phyloP scores from a whole-genome alignment of 2,888 invertebrate genomes.

The Phymatocera aterrima region DNA sequence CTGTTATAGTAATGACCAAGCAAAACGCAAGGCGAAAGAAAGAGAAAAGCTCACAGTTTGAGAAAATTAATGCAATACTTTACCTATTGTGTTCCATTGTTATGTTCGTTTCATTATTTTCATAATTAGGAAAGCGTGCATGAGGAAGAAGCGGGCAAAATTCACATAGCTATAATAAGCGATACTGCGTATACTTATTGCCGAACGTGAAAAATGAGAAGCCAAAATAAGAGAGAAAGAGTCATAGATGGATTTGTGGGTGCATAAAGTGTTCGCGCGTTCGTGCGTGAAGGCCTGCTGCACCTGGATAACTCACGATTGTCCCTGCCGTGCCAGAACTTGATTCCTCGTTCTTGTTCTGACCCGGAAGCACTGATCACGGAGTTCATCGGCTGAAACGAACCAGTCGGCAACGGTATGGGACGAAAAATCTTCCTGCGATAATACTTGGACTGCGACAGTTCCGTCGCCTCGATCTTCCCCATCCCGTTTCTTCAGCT shows the following conservation, averaged over 20 bases:
- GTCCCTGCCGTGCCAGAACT: conserved; percentile 50
- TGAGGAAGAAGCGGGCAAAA: too few relatives aligned
- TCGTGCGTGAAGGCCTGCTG: conserved; percentile 18
- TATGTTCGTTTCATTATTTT: too few relatives aligned
- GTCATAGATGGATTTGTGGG: background rate
- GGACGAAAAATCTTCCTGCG: conserved; percentile 50
- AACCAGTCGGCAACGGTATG: conserved; percentile 63
- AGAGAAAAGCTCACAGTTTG: too few relatives aligned
- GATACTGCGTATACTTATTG: too few relatives aligned
- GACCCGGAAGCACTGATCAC: conserved; percentile 60
- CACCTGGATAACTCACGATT: conserved; percentile 53
- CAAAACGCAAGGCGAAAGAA: too few relatives aligned
- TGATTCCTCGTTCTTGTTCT: conserved; percentile 53
- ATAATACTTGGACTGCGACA: conserved; percentile 33
- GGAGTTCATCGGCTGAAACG: conserved; percentile 58
- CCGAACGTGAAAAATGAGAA: background rate
- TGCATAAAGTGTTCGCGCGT: background rate
- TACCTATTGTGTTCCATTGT: too few relatives aligned
- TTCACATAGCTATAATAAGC: too few relatives aligned
- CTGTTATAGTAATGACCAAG: too few relatives aligned
- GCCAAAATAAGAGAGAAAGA: background rate
- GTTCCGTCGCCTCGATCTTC: conserved; percentile 53
- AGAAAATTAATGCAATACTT: too few relatives aligned
- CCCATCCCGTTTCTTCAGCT: conserved; percentile 49
- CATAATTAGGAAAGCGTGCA: too few relatives aligned